Evolutionary conservation across 2,888 invertebrate species (phyloP).

Genomic region (Ctenicera cuprea): DNA sequence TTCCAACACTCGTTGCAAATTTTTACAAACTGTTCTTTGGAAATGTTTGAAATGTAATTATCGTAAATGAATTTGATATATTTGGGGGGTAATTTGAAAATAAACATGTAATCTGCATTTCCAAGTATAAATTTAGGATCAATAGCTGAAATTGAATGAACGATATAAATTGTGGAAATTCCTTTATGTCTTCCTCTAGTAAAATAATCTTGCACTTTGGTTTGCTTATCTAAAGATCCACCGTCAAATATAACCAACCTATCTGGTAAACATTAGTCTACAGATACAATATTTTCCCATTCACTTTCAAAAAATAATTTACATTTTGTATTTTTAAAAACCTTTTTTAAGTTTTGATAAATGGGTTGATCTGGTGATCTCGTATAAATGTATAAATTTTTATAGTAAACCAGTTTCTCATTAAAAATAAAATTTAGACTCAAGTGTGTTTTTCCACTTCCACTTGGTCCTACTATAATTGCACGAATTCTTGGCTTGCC

Average conservation of each 20-base stretch:
- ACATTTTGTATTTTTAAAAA: too few relatives aligned
- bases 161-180: slow-evolving; percentile 5
- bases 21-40: slow-evolving; percentile 2
- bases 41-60: not conserved
- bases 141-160: slow-evolving; percentile 5
- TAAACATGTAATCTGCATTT: slow-evolving; percentile 5
- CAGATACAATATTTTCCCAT: too few relatives aligned
- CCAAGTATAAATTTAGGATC: slow-evolving; percentile 1
- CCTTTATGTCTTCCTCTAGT: not conserved
- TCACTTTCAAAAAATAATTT: too few relatives aligned
- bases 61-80: not conserved
- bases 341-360: too few relatives aligned
- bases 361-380: too few relatives aligned
- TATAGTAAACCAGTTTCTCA: too few relatives aligned
- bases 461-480: too few relatives aligned
- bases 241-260: not conserved
- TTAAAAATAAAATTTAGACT: too few relatives aligned
- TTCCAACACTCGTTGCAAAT: slow-evolving; percentile 2
- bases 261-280: not conserved
- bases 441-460: too few relatives aligned
- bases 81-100: not conserved
- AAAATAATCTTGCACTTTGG: not conserved
- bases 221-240: slow-evolving; percentile 2
- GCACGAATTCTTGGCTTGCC: too few relatives aligned
- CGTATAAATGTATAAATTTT: too few relatives aligned